Percentiles rank a stretch among this genome's conserved stretches.
phyloP scores from a whole-genome alignment of 2,113 vertebrate genomes.

The Hemichromis elongatus region DNA sequence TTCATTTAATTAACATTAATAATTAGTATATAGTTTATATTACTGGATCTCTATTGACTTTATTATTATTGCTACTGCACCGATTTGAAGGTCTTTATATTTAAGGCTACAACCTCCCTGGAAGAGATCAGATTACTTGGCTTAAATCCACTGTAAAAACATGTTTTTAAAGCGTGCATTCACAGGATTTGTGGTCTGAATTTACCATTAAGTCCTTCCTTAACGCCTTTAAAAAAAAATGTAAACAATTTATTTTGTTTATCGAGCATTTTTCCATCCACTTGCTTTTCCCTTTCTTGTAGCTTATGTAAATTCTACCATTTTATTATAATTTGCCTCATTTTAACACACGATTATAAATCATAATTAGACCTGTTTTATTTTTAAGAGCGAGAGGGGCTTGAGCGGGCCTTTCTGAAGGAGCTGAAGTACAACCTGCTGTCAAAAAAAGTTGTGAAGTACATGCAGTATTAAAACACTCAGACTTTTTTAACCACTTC shows the following conservation, averaged over 20 bases:
- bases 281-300: background rate
- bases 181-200: background rate
- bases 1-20: too few species aligned
- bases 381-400: background rate
- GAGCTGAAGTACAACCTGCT: background rate
- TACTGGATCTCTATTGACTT: background rate
- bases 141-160: background rate
- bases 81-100: background rate
- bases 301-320: background rate
- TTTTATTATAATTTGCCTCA: background rate
- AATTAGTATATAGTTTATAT: background rate
- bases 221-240: background rate
- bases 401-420: accelerated
- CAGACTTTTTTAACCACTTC: background rate
- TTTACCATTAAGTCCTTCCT: background rate
- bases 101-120: background rate
- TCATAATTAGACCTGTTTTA: background rate
- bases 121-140: background rate
- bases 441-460: background rate
- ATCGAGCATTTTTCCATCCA: background rate
- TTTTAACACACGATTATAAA: background rate
- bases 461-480: accelerated
- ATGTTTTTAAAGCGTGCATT: background rate
- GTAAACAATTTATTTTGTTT: background rate
- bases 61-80: background rate